Conservation (phyloP, 2,113 vertebrate genomes). For the Probosciger aterrimus region DNA sequence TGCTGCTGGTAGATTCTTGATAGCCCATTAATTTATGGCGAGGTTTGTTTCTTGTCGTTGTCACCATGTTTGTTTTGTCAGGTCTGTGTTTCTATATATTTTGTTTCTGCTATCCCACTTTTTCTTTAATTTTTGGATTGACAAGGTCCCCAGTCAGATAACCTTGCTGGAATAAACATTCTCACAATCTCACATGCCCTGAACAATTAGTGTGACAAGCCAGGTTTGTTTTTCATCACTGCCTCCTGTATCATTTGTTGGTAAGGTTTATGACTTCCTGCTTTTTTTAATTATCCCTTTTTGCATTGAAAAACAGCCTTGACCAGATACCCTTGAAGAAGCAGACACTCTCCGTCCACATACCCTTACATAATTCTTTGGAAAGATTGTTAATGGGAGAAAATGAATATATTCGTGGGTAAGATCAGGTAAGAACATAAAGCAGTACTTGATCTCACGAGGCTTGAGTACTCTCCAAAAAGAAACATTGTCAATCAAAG, state of each 20-base stretch:
- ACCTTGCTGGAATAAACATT: background rate
- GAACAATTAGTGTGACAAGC: background rate
- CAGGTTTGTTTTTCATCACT: background rate
- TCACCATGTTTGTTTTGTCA: background rate
- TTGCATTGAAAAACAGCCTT: background rate
- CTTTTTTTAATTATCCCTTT: background rate
- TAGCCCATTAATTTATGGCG: background rate
- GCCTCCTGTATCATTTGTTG: background rate
- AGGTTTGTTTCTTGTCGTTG: background rate
- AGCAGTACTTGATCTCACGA: background rate
- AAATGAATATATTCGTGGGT: background rate
- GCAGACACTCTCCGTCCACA: background rate
- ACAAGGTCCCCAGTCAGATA: background rate
- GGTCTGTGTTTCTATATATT: background rate
- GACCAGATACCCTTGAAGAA: background rate
- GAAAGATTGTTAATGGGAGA: background rate
- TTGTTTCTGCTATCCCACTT: background rate
- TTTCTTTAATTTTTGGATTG: background rate
- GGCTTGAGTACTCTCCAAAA: background rate
- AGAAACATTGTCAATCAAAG: background rate
- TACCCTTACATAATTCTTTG: background rate
- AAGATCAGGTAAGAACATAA: background rate
- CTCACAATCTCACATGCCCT: background rate
- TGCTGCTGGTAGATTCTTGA: background rate
- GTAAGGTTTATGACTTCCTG: background rate